Base-by-base conservation (phyloP, 2,797 vertebrate species). In the Falco peregrinus region DNA sequence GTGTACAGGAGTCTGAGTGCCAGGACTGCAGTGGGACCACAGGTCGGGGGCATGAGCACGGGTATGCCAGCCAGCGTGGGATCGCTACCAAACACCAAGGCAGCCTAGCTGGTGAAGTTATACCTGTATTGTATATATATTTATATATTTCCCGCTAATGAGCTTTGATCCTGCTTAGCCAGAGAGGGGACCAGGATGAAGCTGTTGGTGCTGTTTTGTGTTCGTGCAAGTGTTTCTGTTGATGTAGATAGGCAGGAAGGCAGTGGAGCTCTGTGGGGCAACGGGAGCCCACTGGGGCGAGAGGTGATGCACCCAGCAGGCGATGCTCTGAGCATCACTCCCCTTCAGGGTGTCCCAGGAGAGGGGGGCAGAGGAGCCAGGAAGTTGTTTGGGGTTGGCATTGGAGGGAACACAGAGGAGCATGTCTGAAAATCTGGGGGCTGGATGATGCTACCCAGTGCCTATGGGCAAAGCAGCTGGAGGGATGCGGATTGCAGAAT, bases 371-470 rank as follows among this genome's bases (percentile, higher is more conserved):
- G 48, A 35, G 51, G 43, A 67, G 5, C 50, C 43, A 12, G 39
- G 47, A 45, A 39, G 29, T 31, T 4, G 0, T 60, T 53, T 41
- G 15, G 31, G 73, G 21, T 13, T 1, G 0, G 24, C 0, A 2
- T 33, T 33, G 48, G 61, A 80, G 47, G 48, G 43, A 75, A 17
- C 25, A 54, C 19, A 22, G 31, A 26, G 48, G 26, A 67, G 18
- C 41, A 33, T 2, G 0, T 20, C 26, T 33, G 54, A 50, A 74
- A 68, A 48, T 43, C 14, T 43, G 5, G 16, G 54, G 22, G 16
- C 50, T 57, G 77, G 45, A n/a, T 28, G 45, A 31, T 35, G 50
- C 16, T 69, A 39, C 33, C 20, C 0, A 3, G 13, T 26, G 25
- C 37, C 47, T 39, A 11, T 0, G 0, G 43, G 57, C 51, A 65